Evolutionary conservation across 1,140 invertebrate species (phyloP).

Genomic region (Drosophila kikkawai): DNA sequence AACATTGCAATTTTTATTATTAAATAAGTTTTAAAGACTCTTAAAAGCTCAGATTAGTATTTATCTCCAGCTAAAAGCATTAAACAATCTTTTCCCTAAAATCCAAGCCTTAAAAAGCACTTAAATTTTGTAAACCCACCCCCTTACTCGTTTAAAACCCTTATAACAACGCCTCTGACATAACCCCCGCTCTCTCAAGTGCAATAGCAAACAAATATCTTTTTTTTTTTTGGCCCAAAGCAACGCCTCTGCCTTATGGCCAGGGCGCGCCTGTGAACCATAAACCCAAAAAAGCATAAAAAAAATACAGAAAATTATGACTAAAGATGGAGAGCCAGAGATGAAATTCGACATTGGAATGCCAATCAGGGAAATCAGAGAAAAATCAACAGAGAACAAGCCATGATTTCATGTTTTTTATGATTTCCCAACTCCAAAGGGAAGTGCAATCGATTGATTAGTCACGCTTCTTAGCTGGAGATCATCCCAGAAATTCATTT

Average conservation of each 20-base stretch:
- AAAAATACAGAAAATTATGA: slow-evolving; percentile 15
- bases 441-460: slow-evolving; percentile 35
- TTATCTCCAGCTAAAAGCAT: background rate
- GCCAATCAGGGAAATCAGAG: slow-evolving; percentile 41
- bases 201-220: slow-evolving; percentile 42
- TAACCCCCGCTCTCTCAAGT: slow-evolving; percentile 39
- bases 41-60: background rate
- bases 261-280: slow-evolving; percentile 25
- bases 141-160: background rate
- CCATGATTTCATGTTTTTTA: slow-evolving; percentile 16
- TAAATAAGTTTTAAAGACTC: background rate
- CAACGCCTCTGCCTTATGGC: slow-evolving; percentile 29
- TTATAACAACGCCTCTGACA: slow-evolving; percentile 22
- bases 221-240: slow-evolving; percentile 5
- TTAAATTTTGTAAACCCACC: no score
- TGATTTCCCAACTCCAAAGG: slow-evolving; percentile 13
- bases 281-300: slow-evolving; percentile 20
- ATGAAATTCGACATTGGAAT: slow-evolving; percentile 51
- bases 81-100: background rate
- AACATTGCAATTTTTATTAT: background rate
- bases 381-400: slow-evolving; percentile 29
- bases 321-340: slow-evolving; percentile 28
- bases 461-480: slow-evolving; percentile 54
- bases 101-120: background rate
- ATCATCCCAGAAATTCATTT: slow-evolving; percentile 22